Evolutionary conservation across 2,113 vertebrate species (phyloP).

Genomic region (Xenopus laevis): DNA sequence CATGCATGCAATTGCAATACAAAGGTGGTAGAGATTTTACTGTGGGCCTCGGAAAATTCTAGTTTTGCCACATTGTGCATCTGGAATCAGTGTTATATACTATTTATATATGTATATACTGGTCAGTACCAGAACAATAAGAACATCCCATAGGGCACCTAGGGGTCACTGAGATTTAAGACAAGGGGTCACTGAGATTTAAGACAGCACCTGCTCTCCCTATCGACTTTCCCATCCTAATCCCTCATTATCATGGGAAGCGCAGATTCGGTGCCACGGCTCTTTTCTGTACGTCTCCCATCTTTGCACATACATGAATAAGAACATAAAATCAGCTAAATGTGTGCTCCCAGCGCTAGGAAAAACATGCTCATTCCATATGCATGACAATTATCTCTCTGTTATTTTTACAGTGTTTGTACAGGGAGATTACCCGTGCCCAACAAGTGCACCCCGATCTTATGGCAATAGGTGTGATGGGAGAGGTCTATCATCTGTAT

Average conservation of each 20-base stretch:
- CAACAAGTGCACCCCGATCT: background rate
- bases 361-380: constrained; percentile 24
- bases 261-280: background rate
- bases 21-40: too few relatives aligned
- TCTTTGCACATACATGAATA: constrained; percentile 35
- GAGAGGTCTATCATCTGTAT: too few relatives aligned
- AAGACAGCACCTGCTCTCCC: constrained; percentile 38
- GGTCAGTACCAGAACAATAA: constrained; percentile 12
- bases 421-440: background rate
- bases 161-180: constrained; percentile 38
- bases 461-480: background rate
- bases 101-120: too few relatives aligned
- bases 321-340: constrained; percentile 36
- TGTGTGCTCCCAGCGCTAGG: constrained; percentile 4
- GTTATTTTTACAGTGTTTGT: background rate
- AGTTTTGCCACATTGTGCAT: too few relatives aligned
- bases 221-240: constrained; percentile 38
- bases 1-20: too few relatives aligned
- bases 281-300: constrained; percentile 2
- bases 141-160: constrained; percentile 8
- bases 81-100: too few relatives aligned
- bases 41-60: too few relatives aligned
- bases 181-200: constrained; percentile 36
- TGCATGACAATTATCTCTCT: constrained; percentile 25
- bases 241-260: constrained; percentile 42